Base-by-base conservation (phyloP, 2,113 vertebrate species). In the Himantopus leucocephalus region DNA sequence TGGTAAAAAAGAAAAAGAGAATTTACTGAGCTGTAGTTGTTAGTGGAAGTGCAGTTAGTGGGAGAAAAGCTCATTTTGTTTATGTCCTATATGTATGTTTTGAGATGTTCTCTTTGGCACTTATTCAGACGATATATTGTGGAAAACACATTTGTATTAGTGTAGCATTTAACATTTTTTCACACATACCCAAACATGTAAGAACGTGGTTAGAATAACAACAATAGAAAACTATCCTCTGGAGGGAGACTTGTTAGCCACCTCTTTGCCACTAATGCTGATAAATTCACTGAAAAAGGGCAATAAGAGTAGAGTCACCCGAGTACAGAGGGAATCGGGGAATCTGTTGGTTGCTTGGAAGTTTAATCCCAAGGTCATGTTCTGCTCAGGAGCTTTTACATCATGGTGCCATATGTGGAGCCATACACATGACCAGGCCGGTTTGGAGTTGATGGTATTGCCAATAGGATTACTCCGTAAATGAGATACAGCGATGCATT, bases 381-480 rank as follows among this genome's bases (percentile, higher is more conserved):
- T 39, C 45, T 68, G 43, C 58, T 58, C 16, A 20, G 56, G 76
- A 73, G 62, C n/a, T 62, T 68, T 5, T 79, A 56, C 63, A 32
- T n/a, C 48, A 5, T 12, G 17, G 24, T 72, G 21, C 66, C 21
- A 1, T 6, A 12, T 7, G 32, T 32, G 53, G 35, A 72, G 34
- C 37, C 55, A 35, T 24, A 8, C 14, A 8, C 47, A 43, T 1
- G 3, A 50, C n/a, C 37, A 20, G 26, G 3, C 15, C 52, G 78
- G 41, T 37, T 79, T 74, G 47, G 72, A 72, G 47, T 17, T 41
- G 56, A 35, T 84, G 74, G 68, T 70, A 6, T 14, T 94, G 82
- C 90, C 94, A 94, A 14, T 24, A 24, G 58, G 92, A 96, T 96
- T 94, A 91, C 75, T 47, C 19, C 7, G 19, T 56, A 91, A 96